Conservation (phyloP, 2,797 vertebrate species). For the Triplophysa bombifrons region DNA sequence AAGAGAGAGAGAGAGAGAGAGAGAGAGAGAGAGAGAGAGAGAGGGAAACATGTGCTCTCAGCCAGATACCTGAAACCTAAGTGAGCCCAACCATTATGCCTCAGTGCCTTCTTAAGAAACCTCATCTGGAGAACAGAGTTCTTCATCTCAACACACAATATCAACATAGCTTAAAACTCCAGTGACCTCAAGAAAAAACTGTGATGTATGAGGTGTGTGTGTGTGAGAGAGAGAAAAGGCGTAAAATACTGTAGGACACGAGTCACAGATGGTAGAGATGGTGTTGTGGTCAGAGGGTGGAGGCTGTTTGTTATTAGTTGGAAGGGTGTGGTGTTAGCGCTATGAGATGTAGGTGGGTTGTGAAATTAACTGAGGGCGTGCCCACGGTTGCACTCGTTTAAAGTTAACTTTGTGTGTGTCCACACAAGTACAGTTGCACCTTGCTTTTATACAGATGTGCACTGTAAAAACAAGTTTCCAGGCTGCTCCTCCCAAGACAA, state of each 20-base stretch:
- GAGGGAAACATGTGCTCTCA: conserved; percentile 43
- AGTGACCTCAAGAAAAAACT: conserved; percentile 15
- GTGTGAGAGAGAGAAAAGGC: conserved; percentile 2
- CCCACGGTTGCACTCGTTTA: conserved; percentile 70
- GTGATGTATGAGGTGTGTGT: conserved; percentile 24
- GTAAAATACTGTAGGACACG: neutral
- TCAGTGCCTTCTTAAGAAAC: conserved; percentile 26
- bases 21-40: conserved; percentile 23
- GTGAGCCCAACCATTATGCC: conserved; percentile 44
- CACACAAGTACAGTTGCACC: conserved; percentile 37
- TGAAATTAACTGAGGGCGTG: conserved; percentile 74
- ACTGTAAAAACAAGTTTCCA: conserved; percentile 27
- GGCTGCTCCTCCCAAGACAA: conserved; percentile 47
- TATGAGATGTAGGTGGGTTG: conserved; percentile 55
- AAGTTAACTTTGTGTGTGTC: conserved; percentile 62
- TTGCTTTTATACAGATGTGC: conserved; percentile 51
- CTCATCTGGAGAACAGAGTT: conserved; percentile 37
- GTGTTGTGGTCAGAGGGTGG: conserved; percentile 56
- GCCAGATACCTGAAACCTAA: conserved; percentile 50
- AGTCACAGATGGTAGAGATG: conserved; percentile 15
- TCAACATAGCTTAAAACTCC: conserved; percentile 28
- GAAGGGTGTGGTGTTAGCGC: conserved; percentile 57
- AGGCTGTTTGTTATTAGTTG: conserved; percentile 60
- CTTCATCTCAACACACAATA: conserved; percentile 37
- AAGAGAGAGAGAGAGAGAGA: neutral